Evolutionary conservation across 2,113 vertebrate species (phyloP).

Genomic region (Cyrtonyx montezumae): DNA sequence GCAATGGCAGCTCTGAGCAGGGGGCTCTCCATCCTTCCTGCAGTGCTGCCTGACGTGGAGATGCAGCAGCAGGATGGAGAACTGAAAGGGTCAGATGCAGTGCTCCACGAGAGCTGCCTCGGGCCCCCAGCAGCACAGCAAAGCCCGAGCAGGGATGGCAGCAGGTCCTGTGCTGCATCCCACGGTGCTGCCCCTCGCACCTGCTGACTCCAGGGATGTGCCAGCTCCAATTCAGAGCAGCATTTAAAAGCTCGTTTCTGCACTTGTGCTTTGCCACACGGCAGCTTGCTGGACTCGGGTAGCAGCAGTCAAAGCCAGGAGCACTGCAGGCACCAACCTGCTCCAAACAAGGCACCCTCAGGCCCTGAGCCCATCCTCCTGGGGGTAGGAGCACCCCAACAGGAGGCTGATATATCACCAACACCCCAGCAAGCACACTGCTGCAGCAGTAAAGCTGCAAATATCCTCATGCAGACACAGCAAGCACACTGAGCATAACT

Average conservation of each 20-base stretch:
- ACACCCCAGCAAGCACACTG: accelerated
- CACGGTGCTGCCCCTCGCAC: too few species aligned
- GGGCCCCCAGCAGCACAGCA: neutral
- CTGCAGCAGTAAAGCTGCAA: neutral
- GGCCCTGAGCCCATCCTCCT: accelerated
- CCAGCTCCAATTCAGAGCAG: neutral
- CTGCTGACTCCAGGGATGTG: neutral
- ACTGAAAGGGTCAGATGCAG: too few species aligned
- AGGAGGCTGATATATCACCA: neutral
- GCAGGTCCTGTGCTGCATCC: neutral
- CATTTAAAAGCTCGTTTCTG: neutral
- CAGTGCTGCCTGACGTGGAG: accelerated
- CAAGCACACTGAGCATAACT: accelerated
- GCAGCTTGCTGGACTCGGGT: neutral
- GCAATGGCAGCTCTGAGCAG: neutral
- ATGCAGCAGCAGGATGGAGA: neutral
- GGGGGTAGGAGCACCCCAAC: neutral
- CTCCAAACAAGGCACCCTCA: neutral
- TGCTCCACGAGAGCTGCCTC: neutral
- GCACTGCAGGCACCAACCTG: neutral
- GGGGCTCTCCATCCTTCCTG: neutral
- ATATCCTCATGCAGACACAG: neutral
- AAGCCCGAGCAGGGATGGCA: neutral
- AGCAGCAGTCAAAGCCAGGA: neutral
- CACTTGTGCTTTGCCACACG: neutral